Base-by-base conservation (phyloP, 2,888 invertebrate genomes). In the Philonicus albiceps region DNA sequence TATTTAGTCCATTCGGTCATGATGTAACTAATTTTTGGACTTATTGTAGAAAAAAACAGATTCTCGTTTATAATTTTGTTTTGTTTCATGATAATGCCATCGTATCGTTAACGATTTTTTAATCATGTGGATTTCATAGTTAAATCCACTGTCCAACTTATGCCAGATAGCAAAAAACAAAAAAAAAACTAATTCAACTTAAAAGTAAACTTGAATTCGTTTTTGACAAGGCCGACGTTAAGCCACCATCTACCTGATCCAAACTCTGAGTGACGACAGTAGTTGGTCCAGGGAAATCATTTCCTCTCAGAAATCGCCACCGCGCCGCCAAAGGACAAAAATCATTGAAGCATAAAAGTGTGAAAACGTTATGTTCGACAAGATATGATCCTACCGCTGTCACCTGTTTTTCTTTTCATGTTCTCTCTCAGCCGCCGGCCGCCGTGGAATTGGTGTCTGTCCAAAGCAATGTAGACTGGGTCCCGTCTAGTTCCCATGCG, bases 331-430 rank as follows among this genome's bases (percentile, higher is more conserved):
- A 64, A 64, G 64, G 64, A 64, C 27, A 27, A 13, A 81, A 81
- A 30, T 31, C 81, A 55, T 13, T 34, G 64, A 81, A 55, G 81
- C 81, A 81, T 81, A 55, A 81, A 55, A 81, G 81, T 81, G 81
- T 31, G 81, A 81, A 81, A 81, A 81, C 55, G 55, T 49, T 53
- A 49, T 81, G 81, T 81, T 55, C 55, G 81, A 81, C 81, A 81
- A 81, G 81, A 64, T 55, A 81, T 81, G 81, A 81, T 81, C 49
- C 81, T 34, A 64, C 64, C 64, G 64, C 64, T 64, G 31, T 81
- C 55, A 81, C 55, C 55, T 81, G 34, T 64, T 64, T 64, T 64
- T 64, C 64, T 64, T 64, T 64, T 64, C 64, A 64, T 22, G 64
- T 64, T 27, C 2, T 19, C 3, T 22, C 3, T 22, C 64, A 22